These are phyloP conservation scores for Venustaconcha ellipsiformis DNA, from an alignment of 1,140 invertebrate species.

Conservation along the genomic window DNA sequence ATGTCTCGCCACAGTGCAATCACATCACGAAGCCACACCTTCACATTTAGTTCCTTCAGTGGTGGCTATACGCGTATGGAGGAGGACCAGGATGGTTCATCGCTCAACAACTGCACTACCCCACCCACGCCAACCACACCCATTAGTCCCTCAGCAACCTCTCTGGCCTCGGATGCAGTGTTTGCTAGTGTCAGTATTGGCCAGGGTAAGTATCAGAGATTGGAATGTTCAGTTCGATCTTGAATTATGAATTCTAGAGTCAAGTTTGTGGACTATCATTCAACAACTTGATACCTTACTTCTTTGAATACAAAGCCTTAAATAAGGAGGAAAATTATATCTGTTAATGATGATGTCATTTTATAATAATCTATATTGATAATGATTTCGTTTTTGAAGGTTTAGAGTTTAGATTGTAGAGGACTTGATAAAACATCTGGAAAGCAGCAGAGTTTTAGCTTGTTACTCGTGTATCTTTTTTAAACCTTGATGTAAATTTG, in stretches of 20 bases:
- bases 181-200: slow-evolving; percentile 66
- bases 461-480: no score
- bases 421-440: no score
- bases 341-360: not conserved
- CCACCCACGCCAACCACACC: slow-evolving; percentile 62
- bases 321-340: not conserved
- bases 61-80: slow-evolving; percentile 35
- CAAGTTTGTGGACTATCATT: not conserved
- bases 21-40: slow-evolving; percentile 57
- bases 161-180: slow-evolving; percentile 63
- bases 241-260: not conserved
- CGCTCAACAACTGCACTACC: slow-evolving; percentile 37
- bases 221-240: not conserved
- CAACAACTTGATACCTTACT: not conserved
- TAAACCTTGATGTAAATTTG: no score
- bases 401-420: not conserved
- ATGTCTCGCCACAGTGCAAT: slow-evolving; percentile 68
- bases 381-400: not conserved
- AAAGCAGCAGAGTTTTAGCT: no score
- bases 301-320: not conserved
- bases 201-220: slow-evolving; percentile 23
- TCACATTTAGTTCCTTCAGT: slow-evolving; percentile 61
- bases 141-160: slow-evolving; percentile 47
- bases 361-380: not conserved
- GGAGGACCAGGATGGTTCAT: slow-evolving; percentile 46